Percentiles rank a stretch among this genome's conserved stretches.
Evolutionary conservation across 35 echinoderm and acorn worm genomes (phyloP).

Genomic region (Amphiura filiformis): DNA sequence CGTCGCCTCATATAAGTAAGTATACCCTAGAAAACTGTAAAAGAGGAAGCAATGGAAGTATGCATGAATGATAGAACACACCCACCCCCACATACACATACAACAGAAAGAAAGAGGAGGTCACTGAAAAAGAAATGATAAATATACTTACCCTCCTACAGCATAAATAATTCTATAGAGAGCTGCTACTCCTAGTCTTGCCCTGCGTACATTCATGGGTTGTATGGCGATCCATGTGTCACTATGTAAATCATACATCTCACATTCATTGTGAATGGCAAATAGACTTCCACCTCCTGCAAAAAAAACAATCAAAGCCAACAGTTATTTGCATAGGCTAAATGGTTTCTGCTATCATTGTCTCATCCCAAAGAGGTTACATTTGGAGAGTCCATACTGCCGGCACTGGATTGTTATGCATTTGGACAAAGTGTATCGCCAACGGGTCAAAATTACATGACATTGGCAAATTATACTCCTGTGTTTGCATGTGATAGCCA

Average conservation of each 20-base stretch:
- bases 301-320: not conserved
- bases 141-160: conserved; percentile 83
- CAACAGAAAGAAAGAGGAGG: no score
- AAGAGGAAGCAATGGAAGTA: not conserved
- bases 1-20: no score
- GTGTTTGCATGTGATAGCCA: no score
- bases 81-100: not conserved
- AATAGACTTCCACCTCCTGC: conserved; percentile 95
- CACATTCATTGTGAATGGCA: conserved; percentile 99
- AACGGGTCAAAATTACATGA: no score
- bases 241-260: conserved; percentile 69
- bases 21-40: no score
- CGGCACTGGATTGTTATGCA: no score
- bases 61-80: not conserved
- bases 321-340: no score
- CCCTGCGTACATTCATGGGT: conserved; percentile 76
- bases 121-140: not conserved
- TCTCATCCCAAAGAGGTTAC: no score
- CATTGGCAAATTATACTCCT: no score
- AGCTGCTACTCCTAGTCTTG: conserved; percentile 79
- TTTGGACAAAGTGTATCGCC: no score
- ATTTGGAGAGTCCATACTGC: no score
- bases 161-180: conserved; percentile 73
- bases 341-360: no score
- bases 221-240: conserved; percentile 73